Conservation (phyloP, 2,113 vertebrate genomes). For the Phylloscopus whistleri region DNA sequence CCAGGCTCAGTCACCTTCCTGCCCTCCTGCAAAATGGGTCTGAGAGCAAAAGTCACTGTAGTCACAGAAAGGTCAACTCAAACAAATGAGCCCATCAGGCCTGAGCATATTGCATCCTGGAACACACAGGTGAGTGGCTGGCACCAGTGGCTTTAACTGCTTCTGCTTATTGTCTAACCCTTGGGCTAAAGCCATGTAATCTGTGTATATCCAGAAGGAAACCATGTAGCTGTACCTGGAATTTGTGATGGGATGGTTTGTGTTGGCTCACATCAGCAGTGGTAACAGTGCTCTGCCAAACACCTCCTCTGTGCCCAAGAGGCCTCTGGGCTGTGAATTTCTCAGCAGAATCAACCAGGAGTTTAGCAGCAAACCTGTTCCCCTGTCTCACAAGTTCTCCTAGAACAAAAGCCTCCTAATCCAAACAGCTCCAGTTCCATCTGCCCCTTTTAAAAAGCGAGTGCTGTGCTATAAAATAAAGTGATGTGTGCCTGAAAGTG, state of each 20-base stretch:
- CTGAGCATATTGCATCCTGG: rapidly evolving
- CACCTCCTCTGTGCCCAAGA: background rate
- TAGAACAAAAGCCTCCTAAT: background rate
- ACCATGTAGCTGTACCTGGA: background rate
- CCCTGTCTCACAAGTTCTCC: background rate
- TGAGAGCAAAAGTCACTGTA: background rate
- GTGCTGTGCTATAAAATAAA: background rate
- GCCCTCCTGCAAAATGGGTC: background rate
- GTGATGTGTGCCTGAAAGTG: background rate
- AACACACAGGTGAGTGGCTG: background rate
- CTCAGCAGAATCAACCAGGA: background rate
- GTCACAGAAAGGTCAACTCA: background rate
- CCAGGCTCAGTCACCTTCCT: background rate
- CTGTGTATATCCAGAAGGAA: background rate
- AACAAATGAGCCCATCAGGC: background rate
- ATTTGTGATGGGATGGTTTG: background rate
- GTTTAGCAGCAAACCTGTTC: background rate
- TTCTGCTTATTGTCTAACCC: background rate
- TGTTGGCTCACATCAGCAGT: background rate
- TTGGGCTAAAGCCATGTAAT: background rate
- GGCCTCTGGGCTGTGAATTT: background rate
- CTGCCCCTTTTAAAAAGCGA: background rate
- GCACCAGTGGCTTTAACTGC: background rate
- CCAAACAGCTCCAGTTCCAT: background rate
- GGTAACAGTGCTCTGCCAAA: background rate